A percentile compares a stretch with the other conserved stretches of the same genome.
Conservation (phyloP, 2,888 invertebrate species). For the Parascotia fuliginaria region DNA sequence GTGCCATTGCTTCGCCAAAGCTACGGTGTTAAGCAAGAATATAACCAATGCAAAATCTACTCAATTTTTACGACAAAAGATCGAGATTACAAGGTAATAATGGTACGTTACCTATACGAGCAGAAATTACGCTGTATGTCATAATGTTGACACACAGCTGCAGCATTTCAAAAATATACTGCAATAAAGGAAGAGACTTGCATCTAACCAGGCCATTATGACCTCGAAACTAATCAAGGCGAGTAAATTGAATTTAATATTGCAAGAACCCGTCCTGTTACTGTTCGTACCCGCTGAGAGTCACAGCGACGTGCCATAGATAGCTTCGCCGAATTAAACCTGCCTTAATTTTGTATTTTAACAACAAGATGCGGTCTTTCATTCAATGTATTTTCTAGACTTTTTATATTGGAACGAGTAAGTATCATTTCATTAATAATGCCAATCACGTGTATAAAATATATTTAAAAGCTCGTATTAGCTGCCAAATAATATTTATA, state of each 20-base stretch:
- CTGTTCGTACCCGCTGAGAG: conserved; percentile 37
- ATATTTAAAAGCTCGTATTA: neutral
- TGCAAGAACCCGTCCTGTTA: conserved; percentile 56
- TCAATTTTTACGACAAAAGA: too few relatives aligned
- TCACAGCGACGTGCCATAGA: conserved; percentile 42
- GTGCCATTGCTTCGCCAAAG: conserved; percentile 11
- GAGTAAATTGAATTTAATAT: conserved; percentile 80
- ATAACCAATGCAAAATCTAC: too few relatives aligned
- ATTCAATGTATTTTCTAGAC: conserved; percentile 10
- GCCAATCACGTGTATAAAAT: neutral
- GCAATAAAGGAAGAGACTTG: conserved; percentile 53
- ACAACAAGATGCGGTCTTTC: conserved; percentile 27
- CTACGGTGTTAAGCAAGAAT: too few relatives aligned
- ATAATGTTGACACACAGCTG: conserved; percentile 21
- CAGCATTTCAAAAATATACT: conserved; percentile 45
- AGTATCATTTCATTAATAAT: neutral
- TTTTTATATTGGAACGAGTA: neutral
- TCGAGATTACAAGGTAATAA: too few relatives aligned
- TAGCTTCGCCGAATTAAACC: conserved; percentile 36
- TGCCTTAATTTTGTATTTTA: conserved; percentile 29
- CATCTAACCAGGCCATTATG: conserved; percentile 63
- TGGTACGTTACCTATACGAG: too few relatives aligned
- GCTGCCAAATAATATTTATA: neutral
- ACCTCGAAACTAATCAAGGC: conserved; percentile 73
- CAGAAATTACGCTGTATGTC: conserved; percentile 13